Conservation (phyloP, 2,797 vertebrate species). For the Pangasius sanitwongsei region DNA sequence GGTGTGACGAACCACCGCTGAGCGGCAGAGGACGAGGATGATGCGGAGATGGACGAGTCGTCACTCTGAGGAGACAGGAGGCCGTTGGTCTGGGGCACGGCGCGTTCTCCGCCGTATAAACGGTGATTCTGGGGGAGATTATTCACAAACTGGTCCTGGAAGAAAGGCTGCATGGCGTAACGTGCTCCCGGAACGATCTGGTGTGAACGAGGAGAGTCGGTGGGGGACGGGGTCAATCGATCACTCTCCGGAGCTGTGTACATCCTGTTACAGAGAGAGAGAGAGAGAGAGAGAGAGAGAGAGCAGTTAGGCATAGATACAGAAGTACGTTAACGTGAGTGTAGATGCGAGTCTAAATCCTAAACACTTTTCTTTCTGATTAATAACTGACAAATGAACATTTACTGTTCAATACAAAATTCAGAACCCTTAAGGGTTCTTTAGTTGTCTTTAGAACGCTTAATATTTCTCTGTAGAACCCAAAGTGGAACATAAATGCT, state of each 20-base stretch:
- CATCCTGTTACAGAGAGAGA: conserved; percentile 50
- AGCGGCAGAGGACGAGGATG: conserved; percentile 77
- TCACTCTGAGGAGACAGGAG: conserved; percentile 92
- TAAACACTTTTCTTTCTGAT: background rate
- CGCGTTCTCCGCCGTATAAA: conserved; percentile 91
- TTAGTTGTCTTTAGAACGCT: background rate
- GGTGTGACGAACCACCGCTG: conserved; percentile 96
- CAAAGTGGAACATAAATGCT: background rate
- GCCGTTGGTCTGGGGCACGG: conserved; percentile 93
- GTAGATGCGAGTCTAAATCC: background rate
- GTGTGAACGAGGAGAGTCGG: conserved; percentile 97
- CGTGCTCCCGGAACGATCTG: conserved; percentile 96
- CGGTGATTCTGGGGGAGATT: conserved; percentile 93
- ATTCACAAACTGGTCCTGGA: conserved; percentile 98
- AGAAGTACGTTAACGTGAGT: background rate
- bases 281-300: conserved; percentile 2
- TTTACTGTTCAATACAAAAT: background rate
- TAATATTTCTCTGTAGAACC: background rate
- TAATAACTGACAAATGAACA: background rate
- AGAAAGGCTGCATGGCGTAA: conserved; percentile 95
- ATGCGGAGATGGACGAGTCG: conserved; percentile 77
- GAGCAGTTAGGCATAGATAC: background rate
- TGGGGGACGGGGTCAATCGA: conserved; percentile 96
- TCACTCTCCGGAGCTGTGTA: conserved; percentile 94
- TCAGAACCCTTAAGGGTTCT: background rate